phyloP scores from a whole-genome alignment of 2,797 vertebrate species.

The Spea hammondii region DNA sequence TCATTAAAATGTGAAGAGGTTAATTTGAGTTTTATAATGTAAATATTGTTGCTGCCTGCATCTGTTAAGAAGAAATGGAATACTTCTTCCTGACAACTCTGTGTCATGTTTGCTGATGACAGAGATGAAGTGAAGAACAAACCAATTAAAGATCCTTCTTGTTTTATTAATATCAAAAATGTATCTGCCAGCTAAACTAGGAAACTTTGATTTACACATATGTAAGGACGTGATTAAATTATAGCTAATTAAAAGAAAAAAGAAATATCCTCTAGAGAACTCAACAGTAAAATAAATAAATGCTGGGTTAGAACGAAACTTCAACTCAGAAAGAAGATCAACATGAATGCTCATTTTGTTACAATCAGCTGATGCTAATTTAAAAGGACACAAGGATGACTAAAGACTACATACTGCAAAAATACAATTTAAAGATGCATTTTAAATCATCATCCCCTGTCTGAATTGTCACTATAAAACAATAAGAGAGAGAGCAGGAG shows the following conservation, averaged over 20 bases:
- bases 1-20: conserved; percentile 10
- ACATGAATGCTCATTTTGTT: no score
- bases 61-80: conserved; percentile 12
- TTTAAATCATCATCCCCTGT: no score
- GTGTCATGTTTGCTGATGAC: conserved; percentile 37
- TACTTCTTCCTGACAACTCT: conserved; percentile 18
- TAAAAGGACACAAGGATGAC: neutral
- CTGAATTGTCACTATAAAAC: no score
- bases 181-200: conserved; percentile 15
- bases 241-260: neutral
- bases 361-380: neutral
- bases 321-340: no score
- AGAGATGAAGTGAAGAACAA: conserved; percentile 26
- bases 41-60: conserved; percentile 2
- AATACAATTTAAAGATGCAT: no score
- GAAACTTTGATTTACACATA: conserved; percentile 10
- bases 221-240: conserved; percentile 1
- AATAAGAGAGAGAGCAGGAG: no score
- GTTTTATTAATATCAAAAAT: conserved; percentile 42
- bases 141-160: conserved; percentile 39
- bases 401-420: no score
- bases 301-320: no score
- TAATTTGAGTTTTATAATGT: conserved; percentile 17
- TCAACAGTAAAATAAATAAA: no score
- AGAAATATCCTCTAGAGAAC: no score